A percentile compares a stretch with the other conserved stretches of the same genome.
phyloP scores from a whole-genome alignment of 2,113 vertebrate species.

The Cyphomyrus plagiostoma region DNA sequence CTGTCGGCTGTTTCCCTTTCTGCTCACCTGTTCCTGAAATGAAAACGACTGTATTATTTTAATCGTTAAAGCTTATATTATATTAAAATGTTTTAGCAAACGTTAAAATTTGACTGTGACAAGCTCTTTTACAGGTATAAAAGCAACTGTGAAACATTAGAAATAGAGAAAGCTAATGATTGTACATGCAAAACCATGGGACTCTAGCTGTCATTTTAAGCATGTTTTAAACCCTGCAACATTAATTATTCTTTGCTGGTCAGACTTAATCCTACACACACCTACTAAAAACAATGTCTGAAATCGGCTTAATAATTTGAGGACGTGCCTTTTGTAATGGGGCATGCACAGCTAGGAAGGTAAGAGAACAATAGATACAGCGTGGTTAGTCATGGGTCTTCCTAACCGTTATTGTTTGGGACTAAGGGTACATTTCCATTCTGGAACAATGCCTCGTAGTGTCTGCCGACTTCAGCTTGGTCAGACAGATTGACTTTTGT shows the following conservation, averaged over 20 bases:
- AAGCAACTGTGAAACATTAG: not conserved
- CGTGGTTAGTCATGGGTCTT: not conserved
- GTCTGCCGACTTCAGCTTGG: constrained; percentile 11
- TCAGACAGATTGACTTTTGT: constrained; percentile 27
- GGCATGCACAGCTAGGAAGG: not conserved
- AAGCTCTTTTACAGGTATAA: not conserved
- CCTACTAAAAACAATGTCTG: not conserved
- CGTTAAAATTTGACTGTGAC: not conserved
- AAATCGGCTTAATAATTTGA: not conserved
- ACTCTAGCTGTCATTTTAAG: not conserved
- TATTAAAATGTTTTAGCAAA: too few relatives aligned
- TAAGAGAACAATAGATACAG: not conserved
- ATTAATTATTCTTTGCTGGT: not conserved
- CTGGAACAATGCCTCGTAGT: constrained; percentile 8
- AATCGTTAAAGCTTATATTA: too few relatives aligned
- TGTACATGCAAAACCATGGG: not conserved
- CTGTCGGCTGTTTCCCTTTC: not conserved
- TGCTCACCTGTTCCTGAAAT: not conserved
- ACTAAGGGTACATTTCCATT: constrained; percentile 13
- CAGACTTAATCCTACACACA: not conserved
- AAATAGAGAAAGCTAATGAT: too few relatives aligned
- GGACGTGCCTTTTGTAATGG: not conserved
- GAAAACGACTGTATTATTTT: too few relatives aligned
- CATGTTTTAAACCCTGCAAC: not conserved
- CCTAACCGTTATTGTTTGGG: constrained; percentile 8